Conservation (phyloP, 1,140 invertebrate species). For the Anoplolepis gracilipes region DNA sequence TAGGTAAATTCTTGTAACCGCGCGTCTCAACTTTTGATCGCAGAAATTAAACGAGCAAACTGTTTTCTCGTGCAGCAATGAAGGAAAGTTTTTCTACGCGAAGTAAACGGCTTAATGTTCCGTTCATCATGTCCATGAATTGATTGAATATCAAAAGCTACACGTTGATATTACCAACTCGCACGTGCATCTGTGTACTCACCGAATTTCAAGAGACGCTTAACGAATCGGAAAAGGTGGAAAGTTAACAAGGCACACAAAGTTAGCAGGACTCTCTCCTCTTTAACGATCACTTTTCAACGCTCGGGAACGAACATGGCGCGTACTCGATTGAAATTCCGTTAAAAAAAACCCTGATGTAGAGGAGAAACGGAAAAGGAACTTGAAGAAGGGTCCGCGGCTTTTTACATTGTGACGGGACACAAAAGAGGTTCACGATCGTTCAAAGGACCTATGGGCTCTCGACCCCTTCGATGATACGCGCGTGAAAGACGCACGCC, state of each 20-base stretch:
- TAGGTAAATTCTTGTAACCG: constrained; percentile 2
- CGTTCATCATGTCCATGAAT: constrained; percentile 11
- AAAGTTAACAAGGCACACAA: constrained; percentile 67
- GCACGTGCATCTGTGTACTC: not conserved
- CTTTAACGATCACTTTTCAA: constrained; percentile 57
- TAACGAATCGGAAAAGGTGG: constrained; percentile 49
- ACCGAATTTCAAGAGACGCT: constrained; percentile 30
- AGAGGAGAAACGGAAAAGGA: constrained; percentile 25
- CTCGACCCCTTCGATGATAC: constrained; percentile 53
- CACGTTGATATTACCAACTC: not conserved
- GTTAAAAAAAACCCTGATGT: constrained; percentile 42
- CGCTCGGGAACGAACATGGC: constrained; percentile 19
- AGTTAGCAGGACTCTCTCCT: not conserved
- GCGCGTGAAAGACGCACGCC: constrained; percentile 43
- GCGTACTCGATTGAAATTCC: constrained; percentile 65
- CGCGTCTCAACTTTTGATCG: constrained; percentile 33
- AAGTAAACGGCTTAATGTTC: not conserved
- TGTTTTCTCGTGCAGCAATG: constrained; percentile 1
- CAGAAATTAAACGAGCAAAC: constrained; percentile 54
- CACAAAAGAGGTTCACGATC: constrained; percentile 56
- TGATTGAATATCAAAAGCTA: constrained; percentile 24
- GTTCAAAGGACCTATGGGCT: constrained; percentile 35
- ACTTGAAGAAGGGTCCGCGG: constrained; percentile 4
- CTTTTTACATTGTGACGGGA: constrained; percentile 51
- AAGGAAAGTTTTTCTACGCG: not conserved